These are phyloP conservation scores for Emys orbicularis DNA, from an alignment of 2,797 vertebrate species.

Conservation along the genomic window DNA sequence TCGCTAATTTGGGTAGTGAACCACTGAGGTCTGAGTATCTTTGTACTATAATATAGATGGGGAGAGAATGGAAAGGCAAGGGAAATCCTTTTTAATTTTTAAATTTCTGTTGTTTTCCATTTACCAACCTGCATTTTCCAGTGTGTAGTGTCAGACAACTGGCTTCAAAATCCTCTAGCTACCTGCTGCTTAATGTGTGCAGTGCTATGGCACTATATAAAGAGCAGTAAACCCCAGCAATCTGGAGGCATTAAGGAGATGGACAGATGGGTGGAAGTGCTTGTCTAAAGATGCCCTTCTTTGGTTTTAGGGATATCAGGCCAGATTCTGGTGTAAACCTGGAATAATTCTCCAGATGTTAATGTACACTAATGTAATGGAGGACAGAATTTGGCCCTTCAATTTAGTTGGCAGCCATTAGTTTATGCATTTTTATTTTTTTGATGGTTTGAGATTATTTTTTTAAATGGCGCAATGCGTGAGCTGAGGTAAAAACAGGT, in stretches of 20 bases:
- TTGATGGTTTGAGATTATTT: background rate
- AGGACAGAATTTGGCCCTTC: background rate
- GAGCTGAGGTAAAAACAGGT: background rate
- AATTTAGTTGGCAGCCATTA: background rate
- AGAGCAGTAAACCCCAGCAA: background rate
- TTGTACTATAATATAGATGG: background rate
- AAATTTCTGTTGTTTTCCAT: background rate
- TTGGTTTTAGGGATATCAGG: background rate
- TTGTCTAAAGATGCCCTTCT: background rate
- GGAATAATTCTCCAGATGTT: background rate
- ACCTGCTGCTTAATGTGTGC: background rate
- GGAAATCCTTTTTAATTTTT: background rate
- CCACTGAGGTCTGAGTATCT: background rate
- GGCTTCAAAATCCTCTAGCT: background rate
- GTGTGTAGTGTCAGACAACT: accelerated
- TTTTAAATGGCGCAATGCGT: background rate
- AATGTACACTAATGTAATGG: background rate
- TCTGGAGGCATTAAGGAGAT: background rate
- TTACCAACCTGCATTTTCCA: background rate
- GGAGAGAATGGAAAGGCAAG: background rate
- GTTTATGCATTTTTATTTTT: background rate
- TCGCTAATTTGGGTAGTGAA: background rate
- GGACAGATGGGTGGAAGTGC: background rate
- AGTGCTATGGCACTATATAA: background rate
- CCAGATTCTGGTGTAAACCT: background rate